phyloP scores from a whole-genome alignment of 2,113 vertebrate species.

The Neopipo cinnamomea region DNA sequence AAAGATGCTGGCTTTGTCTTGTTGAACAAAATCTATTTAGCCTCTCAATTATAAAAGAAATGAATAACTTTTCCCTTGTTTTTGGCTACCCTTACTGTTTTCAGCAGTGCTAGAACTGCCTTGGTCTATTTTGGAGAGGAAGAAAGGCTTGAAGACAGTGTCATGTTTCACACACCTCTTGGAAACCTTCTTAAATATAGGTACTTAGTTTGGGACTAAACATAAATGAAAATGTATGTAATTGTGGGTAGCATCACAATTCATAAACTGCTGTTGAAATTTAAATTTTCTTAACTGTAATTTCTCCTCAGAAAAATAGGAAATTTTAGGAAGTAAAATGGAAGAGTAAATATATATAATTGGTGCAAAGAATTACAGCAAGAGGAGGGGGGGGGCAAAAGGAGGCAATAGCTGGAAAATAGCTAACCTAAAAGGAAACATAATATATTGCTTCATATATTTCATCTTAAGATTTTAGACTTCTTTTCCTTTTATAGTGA shows the following conservation, averaged over 20 bases:
- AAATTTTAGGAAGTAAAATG: background rate
- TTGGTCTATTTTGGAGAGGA: background rate
- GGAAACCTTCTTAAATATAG: background rate
- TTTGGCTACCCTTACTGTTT: background rate
- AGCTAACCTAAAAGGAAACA: background rate
- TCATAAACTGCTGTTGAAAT: background rate
- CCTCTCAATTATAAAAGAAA: background rate
- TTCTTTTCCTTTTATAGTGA: background rate
- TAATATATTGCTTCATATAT: background rate
- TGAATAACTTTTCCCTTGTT: background rate
- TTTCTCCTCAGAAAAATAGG: background rate
- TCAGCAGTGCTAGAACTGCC: background rate
- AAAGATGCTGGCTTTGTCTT: background rate
- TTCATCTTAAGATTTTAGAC: background rate
- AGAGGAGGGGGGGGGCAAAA: background rate
- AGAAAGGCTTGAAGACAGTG: background rate
- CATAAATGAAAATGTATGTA: background rate
- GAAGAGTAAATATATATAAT: background rate
- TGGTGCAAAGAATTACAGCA: background rate
- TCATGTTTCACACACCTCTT: rapidly evolving
- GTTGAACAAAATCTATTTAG: background rate
- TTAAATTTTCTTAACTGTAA: background rate
- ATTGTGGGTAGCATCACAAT: background rate
- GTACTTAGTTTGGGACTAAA: background rate
- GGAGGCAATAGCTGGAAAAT: background rate